Evolutionary conservation across 2,113 vertebrate species (phyloP), one percentile per base, ranked within the genome.

Genomic region (Galbula dea): DNA sequence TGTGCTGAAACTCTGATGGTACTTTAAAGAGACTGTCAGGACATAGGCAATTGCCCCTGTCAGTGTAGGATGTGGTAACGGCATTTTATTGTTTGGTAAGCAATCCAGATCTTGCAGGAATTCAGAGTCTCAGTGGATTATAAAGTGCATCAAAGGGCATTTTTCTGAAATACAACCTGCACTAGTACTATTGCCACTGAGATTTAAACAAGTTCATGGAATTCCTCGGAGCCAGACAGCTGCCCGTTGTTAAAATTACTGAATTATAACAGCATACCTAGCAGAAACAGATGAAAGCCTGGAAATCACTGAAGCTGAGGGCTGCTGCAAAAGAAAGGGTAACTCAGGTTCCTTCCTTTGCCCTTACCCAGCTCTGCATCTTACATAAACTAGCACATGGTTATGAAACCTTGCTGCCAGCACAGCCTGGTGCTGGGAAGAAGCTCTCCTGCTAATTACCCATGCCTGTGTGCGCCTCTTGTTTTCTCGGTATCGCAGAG

Each of bases 341-440:
- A 84, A 43, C 52, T 90, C 5, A 0, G 45, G 58, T 51, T 30
- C 29, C 46, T 66, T 46, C 69, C 27, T 45, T 55, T 68, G 83
- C 55, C 91, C 73, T 62, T 46, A 48, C 9, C 24, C 68, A 79
- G 32, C 34, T 76, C 81, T 30, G 43, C 29, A 3, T 6, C 2
- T 95, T 95, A 91, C 13, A 87, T 83, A 95, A 93, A 66, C 21
- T 10, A 0, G 16, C 43, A 26, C 46, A 30, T 5, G 51, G 43
- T 93, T 97, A 88, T 5, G 18, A 93, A 97, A 90, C 39, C 58
- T 22, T 1, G 4, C 67, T 66, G 84, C 51, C 89, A 61, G 68
- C 76, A 27, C 34, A 30, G 69, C 58, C 58, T 5, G 54, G 41
- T 34, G 91, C 79, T 43, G 68, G 43, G 48, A 51, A 58, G 86